Evolutionary conservation across 2,888 invertebrate genomes (phyloP), one percentile per base, ranked within the genome.

Genomic region (Scaptomyza caliginosa): DNA sequence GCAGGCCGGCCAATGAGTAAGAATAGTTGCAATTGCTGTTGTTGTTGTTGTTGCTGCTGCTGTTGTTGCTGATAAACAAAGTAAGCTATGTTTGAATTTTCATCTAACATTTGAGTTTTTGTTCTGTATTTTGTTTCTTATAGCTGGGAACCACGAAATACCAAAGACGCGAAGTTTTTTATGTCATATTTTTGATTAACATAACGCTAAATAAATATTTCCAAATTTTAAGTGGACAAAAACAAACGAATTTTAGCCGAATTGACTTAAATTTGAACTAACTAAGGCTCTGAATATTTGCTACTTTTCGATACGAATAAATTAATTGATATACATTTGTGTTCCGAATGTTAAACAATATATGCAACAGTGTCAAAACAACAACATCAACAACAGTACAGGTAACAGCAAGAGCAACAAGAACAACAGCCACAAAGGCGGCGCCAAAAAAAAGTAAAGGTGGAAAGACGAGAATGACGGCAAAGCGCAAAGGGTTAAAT

Each of bases 331-430:
- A 21, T 24, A n/a, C 16, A 10, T 26, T 34, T 4, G 3, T n/a
- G 10, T 39, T 21, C 32, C 16, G 11, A 34, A 23, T 39, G 38
- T 43, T 50, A 28, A 49, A 56, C 24, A 49, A 64, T 66, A 64
- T 66, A 67, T 66, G 85, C 79, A 79, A 81, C 77, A 77, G 70
- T 69, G 50, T 19, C 60, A 64, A 66, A 64, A 49, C 54, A 65
- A 56, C 23, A 66, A 58, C 45, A 30, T 5, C n/a, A 30, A 30
- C 4, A 30, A 70, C 42, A 57, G 28, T 19, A n/a, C 11, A 11
- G 19, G 19, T 42, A 48, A 45, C 46, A 49, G 26, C 24, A 24
- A 38, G 26, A 46, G 26, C 17, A 68, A 54, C 63, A 67, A 52
- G 16, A 38, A 39, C 24, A 63, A n/a, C 51, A 57, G 39, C 46